These are phyloP conservation scores for Tuta absoluta DNA, from an alignment of 2,888 invertebrate species.

Conservation along the genomic window DNA sequence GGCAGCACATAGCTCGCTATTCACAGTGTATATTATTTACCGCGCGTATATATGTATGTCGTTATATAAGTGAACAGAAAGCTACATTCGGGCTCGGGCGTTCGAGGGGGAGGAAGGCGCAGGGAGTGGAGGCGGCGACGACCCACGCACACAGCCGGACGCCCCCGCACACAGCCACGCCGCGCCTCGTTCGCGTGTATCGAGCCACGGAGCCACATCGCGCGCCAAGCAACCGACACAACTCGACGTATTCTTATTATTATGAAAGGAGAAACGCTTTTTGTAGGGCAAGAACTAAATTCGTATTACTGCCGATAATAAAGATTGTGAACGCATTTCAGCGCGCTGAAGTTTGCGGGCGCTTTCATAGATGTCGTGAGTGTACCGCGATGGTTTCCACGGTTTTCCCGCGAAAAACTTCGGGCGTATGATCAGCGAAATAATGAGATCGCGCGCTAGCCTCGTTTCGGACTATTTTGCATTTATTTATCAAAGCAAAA, in stretches of 20 bases:
- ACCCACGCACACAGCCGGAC: constrained; percentile 46
- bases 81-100: constrained; percentile 63
- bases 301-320: constrained; percentile 79
- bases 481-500: constrained; percentile 10
- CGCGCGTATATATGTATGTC: constrained; percentile 69
- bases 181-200: constrained; percentile 66
- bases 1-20: constrained; percentile 78
- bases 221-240: constrained; percentile 75
- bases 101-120: constrained; percentile 37
- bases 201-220: constrained; percentile 75
- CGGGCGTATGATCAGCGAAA: constrained; percentile 15
- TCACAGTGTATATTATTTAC: constrained; percentile 79
- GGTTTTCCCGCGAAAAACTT: constrained; percentile 45
- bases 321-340: constrained; percentile 79
- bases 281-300: constrained; percentile 82
- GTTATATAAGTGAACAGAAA: constrained; percentile 81
- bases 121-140: constrained; percentile 37
- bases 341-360: constrained; percentile 72
- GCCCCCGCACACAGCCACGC: constrained; percentile 51
- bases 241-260: constrained; percentile 84
- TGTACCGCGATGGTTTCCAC: constrained; percentile 40
- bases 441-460: constrained; percentile 35
- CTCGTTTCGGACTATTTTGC: constrained; percentile 8
- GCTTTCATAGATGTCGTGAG: constrained; percentile 77
- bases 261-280: constrained; percentile 82